A percentile compares a stretch with the other conserved stretches of the same genome.
These are phyloP conservation scores for Stichopus chloronotus DNA, from an alignment of 35 echinoderm and acorn worm species.

Conservation along the genomic window DNA sequence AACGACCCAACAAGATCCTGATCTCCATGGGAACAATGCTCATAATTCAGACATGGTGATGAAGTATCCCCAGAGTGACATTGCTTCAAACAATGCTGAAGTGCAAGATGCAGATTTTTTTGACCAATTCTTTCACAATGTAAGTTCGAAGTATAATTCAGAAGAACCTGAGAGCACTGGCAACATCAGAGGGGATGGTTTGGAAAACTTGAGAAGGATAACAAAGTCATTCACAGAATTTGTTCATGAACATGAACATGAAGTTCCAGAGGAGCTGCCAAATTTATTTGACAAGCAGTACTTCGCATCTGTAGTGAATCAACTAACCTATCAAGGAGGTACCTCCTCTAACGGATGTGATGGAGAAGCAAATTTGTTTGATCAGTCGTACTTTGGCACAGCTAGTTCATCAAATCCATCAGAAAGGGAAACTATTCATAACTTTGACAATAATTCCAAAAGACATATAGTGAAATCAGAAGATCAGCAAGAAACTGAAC, in stretches of 20 bases:
- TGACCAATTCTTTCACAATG: background rate
- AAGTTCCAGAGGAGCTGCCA: conserved; percentile 9
- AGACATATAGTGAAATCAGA: background rate
- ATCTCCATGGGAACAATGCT: too few species aligned
- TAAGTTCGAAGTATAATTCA: background rate
- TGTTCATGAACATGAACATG: background rate
- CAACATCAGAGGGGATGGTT: background rate
- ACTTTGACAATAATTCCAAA: background rate
- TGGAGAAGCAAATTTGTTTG: background rate
- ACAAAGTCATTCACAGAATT: background rate
- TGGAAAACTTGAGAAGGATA: background rate
- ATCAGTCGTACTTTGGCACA: background rate
- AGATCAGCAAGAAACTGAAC: background rate
- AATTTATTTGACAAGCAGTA: conserved; percentile 82
- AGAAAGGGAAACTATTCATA: background rate
- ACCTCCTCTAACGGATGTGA: background rate
- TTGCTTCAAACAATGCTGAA: too few species aligned
- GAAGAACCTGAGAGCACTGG: background rate
- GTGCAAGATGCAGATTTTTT: too few species aligned
- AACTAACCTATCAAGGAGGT: background rate
- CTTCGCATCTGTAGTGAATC: conserved; percentile 50
- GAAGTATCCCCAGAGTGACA: too few species aligned
- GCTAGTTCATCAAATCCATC: background rate
- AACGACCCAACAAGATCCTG: too few species aligned
- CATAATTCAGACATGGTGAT: too few species aligned